A percentile compares a stretch with the other conserved stretches of the same genome.
phyloP scores from a whole-genome alignment of 2,888 invertebrate genomes.

The Mesorhabditis spiculigera region DNA sequence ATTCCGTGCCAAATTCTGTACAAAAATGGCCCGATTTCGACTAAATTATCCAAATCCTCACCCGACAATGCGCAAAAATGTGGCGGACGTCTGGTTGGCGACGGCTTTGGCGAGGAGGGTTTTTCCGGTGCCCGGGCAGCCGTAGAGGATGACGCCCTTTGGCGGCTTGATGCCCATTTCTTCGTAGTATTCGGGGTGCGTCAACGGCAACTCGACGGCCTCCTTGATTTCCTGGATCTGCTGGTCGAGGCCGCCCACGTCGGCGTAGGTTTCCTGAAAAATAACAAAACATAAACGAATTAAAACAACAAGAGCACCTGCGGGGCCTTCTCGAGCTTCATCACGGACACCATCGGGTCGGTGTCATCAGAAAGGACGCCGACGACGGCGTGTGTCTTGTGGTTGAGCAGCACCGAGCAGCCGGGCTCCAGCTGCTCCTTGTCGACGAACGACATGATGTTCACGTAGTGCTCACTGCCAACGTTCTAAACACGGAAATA shows the following conservation, averaged over 20 bases:
- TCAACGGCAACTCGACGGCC: slow-evolving; percentile 93
- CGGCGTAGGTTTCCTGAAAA: slow-evolving; percentile 86
- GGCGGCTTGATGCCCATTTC: slow-evolving; percentile 99
- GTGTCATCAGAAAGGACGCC: slow-evolving; percentile 97
- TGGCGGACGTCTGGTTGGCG: slow-evolving; percentile 98
- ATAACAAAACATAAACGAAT: not conserved
- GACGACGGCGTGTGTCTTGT: slow-evolving; percentile 97
- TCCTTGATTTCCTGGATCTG: slow-evolving; percentile 98
- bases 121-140: slow-evolving; percentile 96
- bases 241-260: slow-evolving; percentile 66
- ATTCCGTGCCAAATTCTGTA: too few species aligned
- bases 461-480: slow-evolving; percentile 98
- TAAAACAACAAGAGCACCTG: slow-evolving; percentile 59
- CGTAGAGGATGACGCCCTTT: slow-evolving; percentile 89
- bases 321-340: slow-evolving; percentile 99
- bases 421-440: slow-evolving; percentile 98
- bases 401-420: slow-evolving; percentile 93
- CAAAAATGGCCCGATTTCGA: too few species aligned
- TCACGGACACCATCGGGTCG: slow-evolving; percentile 99
- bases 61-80: slow-evolving; percentile 94
- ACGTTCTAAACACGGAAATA: slow-evolving; percentile 64
- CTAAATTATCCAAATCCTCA: not conserved
- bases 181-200: slow-evolving; percentile 99
- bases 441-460: slow-evolving; percentile 96
- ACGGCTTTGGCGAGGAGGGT: slow-evolving; percentile 96